phyloP scores from a whole-genome alignment of 2,113 vertebrate genomes.

The Platichthys stellatus region DNA sequence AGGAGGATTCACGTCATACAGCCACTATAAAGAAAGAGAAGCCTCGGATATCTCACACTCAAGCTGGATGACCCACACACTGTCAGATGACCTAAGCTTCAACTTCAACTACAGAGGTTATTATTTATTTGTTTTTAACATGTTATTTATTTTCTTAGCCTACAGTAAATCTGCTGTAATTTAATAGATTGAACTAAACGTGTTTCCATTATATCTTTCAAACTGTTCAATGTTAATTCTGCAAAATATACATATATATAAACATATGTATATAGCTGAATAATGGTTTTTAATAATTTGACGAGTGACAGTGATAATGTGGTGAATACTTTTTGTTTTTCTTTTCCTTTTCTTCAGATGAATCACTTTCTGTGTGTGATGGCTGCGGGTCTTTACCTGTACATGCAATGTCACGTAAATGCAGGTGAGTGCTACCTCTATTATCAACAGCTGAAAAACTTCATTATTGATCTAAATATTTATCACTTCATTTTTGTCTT shows the following conservation, averaged over 20 bases:
- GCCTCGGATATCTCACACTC: too few species aligned
- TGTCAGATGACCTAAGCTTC: too few species aligned
- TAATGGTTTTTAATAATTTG: not conserved
- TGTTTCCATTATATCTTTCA: not conserved
- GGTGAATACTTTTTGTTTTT: not conserved
- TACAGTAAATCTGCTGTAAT: too few species aligned
- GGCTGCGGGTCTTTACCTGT: conserved; percentile 37
- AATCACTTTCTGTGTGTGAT: conserved; percentile 41
- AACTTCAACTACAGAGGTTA: too few species aligned
- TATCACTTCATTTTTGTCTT: not conserved
- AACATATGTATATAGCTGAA: not conserved
- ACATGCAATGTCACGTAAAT: conserved; percentile 30
- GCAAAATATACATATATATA: not conserved
- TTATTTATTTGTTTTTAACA: not conserved
- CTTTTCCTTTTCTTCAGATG: conserved; percentile 36
- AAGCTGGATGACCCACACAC: too few species aligned
- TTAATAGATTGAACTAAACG: too few species aligned
- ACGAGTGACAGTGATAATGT: not conserved
- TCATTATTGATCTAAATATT: not conserved
- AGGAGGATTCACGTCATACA: too few species aligned
- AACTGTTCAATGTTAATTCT: not conserved
- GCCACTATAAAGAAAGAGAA: too few species aligned
- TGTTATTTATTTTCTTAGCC: not conserved
- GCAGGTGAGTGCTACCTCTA: conserved; percentile 41
- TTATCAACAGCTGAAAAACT: not conserved